These are phyloP conservation scores for Melanostigma gelatinosum DNA, from an alignment of 2,113 vertebrate genomes.

Conservation along the genomic window DNA sequence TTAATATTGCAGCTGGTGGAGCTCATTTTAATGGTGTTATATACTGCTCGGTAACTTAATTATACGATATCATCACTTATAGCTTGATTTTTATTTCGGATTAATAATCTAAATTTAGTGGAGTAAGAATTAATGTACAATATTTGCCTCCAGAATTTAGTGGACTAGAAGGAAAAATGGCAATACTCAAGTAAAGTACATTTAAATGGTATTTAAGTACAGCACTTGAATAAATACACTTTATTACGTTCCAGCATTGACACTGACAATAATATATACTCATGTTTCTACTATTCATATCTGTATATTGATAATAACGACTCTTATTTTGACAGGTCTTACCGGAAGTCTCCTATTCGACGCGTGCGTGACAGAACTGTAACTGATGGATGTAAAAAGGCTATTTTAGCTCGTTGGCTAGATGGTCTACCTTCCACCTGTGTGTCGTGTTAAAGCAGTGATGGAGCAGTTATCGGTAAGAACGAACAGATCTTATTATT, in stretches of 20 bases:
- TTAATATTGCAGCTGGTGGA: background rate
- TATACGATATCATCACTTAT: background rate
- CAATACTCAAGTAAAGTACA: background rate
- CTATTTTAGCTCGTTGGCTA: background rate
- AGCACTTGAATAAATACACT: too few species aligned
- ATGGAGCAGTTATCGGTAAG: constrained; percentile 32
- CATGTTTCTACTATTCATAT: background rate
- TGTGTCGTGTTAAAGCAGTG: background rate
- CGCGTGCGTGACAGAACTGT: background rate
- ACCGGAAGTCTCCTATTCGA: background rate
- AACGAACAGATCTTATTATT: background rate
- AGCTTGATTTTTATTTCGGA: background rate
- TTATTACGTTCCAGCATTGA: background rate
- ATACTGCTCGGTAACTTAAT: too few species aligned
- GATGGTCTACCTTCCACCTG: background rate
- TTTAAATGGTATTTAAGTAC: background rate
- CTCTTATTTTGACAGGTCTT: background rate
- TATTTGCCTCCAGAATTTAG: too few species aligned
- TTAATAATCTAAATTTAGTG: background rate
- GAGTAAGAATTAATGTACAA: too few species aligned
- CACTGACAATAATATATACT: background rate
- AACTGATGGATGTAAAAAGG: background rate
- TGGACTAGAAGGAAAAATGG: too few species aligned
- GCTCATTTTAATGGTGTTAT: too few species aligned
- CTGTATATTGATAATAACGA: background rate